These are phyloP conservation scores for Drosophila setifemur DNA, from an alignment of 1,140 invertebrate genomes.

Conservation along the genomic window DNA sequence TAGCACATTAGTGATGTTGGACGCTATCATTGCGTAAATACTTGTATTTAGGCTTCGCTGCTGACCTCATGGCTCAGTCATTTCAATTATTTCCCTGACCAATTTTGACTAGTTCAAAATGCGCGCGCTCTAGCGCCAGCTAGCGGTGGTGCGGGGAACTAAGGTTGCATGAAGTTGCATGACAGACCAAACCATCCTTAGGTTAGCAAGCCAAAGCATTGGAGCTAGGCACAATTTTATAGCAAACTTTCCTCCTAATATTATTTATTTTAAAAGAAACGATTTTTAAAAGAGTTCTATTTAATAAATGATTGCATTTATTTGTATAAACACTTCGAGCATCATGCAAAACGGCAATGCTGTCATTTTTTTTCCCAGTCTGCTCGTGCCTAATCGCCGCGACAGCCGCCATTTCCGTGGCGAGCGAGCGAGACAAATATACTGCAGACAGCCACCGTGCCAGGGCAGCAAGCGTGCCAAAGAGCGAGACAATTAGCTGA, in stretches of 20 bases:
- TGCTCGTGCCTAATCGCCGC: slow-evolving; percentile 27
- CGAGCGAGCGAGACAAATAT: slow-evolving; percentile 22
- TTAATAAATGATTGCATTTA: neutral
- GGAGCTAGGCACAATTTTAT: no score
- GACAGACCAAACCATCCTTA: neutral
- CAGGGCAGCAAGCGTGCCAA: slow-evolving; percentile 22
- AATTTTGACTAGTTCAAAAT: neutral
- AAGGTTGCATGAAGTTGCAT: neutral
- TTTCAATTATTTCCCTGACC: slow-evolving; percentile 6
- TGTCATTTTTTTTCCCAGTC: slow-evolving; percentile 14
- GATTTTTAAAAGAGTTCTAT: neutral
- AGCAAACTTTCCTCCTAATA: no score
- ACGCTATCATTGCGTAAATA: slow-evolving; percentile 28
- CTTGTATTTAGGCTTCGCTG: slow-evolving; percentile 4
- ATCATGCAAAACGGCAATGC: slow-evolving; percentile 10
- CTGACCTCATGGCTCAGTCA: slow-evolving; percentile 29
- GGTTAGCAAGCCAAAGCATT: no score
- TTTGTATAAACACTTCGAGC: neutral
- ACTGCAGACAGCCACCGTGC: neutral
- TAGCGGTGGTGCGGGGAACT: neutral
- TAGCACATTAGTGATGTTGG: slow-evolving; percentile 59
- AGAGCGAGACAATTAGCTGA: slow-evolving; percentile 22
- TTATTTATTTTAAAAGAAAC: neutral
- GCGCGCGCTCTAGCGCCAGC: slow-evolving; percentile 4
- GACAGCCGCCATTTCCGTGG: slow-evolving; percentile 64